These are phyloP conservation scores for Nephrotoma guestfalica DNA, from an alignment of 2,888 invertebrate species.

Conservation along the genomic window DNA sequence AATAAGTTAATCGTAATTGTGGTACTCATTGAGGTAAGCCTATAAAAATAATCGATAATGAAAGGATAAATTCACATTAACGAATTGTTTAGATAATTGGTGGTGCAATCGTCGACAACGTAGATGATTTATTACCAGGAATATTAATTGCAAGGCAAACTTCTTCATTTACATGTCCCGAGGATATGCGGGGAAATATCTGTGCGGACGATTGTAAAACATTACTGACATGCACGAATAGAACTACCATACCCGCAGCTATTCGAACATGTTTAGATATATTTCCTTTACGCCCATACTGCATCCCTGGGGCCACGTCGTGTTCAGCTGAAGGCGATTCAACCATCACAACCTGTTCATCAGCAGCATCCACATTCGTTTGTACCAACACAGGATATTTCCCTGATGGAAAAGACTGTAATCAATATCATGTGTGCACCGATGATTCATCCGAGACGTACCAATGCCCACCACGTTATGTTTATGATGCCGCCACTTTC, in stretches of 20 bases:
- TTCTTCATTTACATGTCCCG: background rate
- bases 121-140: background rate
- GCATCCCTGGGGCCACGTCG: background rate
- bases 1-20: background rate
- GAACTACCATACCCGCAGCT: background rate
- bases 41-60: background rate
- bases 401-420: conserved; percentile 8
- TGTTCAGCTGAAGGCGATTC: background rate
- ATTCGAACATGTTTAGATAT: background rate
- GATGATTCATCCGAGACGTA: conserved; percentile 7
- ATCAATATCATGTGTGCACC: conserved; percentile 10
- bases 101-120: background rate
- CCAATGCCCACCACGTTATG: conserved; percentile 7
- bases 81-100: background rate
- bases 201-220: background rate
- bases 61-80: no score
- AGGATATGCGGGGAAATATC: background rate
- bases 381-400: background rate
- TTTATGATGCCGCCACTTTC: conserved; percentile 7
- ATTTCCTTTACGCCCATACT: background rate
- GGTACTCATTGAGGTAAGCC: background rate
- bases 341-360: background rate
- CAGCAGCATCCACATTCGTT: background rate
- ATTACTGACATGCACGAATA: background rate
- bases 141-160: background rate